A percentile compares a stretch with the other conserved stretches of the same genome.
phyloP scores from a whole-genome alignment of 2,113 vertebrate genomes.

The Chrysemys picta region DNA sequence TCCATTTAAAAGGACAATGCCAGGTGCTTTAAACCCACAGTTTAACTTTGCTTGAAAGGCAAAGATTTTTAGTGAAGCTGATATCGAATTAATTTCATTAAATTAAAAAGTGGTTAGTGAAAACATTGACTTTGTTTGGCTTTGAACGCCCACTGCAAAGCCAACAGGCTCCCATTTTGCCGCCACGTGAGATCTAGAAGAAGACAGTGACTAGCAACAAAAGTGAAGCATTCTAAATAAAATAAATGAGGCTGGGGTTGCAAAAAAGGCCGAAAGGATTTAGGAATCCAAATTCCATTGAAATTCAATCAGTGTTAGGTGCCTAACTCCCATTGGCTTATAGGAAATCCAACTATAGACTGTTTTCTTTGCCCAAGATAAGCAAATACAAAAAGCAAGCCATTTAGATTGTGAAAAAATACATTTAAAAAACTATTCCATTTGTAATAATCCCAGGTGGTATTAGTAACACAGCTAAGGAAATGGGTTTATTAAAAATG shows the following conservation, averaged over 20 bases:
- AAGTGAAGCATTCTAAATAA: neutral
- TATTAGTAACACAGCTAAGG: neutral
- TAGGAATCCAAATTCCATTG: neutral
- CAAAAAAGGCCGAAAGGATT: neutral
- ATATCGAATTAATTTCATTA: neutral
- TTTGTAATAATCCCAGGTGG: neutral
- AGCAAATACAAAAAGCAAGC: neutral
- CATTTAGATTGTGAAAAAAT: neutral
- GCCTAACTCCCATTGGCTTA: neutral
- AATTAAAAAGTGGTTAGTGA: neutral
- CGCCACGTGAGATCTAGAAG: neutral
- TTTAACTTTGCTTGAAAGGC: neutral
- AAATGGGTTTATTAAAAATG: neutral
- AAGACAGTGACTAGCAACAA: neutral
- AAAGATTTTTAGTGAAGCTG: neutral
- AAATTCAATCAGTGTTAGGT: neutral
- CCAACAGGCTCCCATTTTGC: neutral
- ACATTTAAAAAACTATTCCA: neutral
- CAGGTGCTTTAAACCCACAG: neutral
- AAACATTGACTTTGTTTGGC: neutral
- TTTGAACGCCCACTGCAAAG: neutral
- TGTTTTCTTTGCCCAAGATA: neutral
- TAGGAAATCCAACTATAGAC: neutral
- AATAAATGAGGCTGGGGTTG: neutral
- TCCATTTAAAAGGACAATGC: accelerated